Conservation (phyloP, 2,888 invertebrate species). For the Phaonia tiefii region DNA sequence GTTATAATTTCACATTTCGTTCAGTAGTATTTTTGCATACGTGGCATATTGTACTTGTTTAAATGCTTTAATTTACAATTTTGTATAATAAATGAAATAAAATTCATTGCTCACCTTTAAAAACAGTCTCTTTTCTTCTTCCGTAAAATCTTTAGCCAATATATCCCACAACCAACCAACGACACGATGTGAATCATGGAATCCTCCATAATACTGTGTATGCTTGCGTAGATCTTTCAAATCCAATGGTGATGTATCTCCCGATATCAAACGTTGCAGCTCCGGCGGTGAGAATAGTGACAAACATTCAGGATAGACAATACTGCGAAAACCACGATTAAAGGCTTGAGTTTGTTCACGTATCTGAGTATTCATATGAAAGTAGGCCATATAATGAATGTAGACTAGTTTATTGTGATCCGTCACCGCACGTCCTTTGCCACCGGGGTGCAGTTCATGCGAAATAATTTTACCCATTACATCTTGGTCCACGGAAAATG, state of each 20-base stretch:
- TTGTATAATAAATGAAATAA: no score
- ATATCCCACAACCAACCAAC: constrained; percentile 99
- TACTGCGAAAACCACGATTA: constrained; percentile 96
- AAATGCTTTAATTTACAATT: no score
- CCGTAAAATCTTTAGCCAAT: constrained; percentile 95
- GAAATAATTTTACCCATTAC: constrained; percentile 95
- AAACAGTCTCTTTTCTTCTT: constrained; percentile 95
- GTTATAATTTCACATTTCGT: no score
- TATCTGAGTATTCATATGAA: constrained; percentile 98
- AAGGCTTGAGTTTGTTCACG: constrained; percentile 98
- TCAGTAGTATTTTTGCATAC: no score
- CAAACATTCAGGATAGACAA: constrained; percentile 97
- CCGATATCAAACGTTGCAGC: constrained; percentile 96
- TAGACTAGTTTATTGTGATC: constrained; percentile 99
- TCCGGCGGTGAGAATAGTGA: constrained; percentile 97
- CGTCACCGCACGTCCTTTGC: constrained; percentile 94
- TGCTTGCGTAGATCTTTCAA: constrained; percentile 92
- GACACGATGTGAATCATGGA: constrained; percentile 96
- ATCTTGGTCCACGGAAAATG: constrained; percentile 98
- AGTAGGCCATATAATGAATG: constrained; percentile 99
- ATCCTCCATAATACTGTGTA: constrained; percentile 99
- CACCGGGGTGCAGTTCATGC: constrained; percentile 97
- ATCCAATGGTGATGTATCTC: constrained; percentile 96
- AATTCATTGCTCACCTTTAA: no score
- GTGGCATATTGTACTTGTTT: no score